A percentile compares a stretch with the other conserved stretches of the same genome.
Conservation (phyloP, 2,888 invertebrate genomes). For the Nomada fucata region DNA sequence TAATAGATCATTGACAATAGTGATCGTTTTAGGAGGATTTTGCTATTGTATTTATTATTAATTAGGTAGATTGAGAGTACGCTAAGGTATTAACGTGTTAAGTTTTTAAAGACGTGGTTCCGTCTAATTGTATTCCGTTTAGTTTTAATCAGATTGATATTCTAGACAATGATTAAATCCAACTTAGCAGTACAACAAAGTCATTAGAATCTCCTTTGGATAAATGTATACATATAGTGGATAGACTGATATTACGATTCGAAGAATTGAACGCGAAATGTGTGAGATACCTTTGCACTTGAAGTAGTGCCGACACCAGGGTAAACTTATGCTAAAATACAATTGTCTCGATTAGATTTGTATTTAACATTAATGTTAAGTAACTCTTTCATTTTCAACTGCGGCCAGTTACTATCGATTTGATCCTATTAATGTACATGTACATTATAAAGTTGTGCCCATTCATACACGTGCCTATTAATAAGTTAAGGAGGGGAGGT, state of each 20-base stretch:
- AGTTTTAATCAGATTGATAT: conserved; percentile 27
- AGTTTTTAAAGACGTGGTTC: conserved; percentile 17
- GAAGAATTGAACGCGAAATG: conserved; percentile 12
- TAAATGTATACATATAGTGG: conserved; percentile 18
- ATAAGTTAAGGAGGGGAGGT: conserved; percentile 28
- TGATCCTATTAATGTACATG: conserved; percentile 65
- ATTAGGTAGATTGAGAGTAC: conserved; percentile 25
- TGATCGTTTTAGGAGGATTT: conserved; percentile 14
- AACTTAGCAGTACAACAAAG: conserved; percentile 26
- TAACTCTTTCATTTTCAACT: conserved; percentile 56
- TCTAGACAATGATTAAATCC: background rate
- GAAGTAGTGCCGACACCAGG: conserved; percentile 14
- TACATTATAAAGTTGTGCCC: conserved; percentile 65
- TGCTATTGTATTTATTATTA: conserved; percentile 53
- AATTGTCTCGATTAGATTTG: conserved; percentile 47
- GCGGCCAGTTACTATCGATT: conserved; percentile 76
- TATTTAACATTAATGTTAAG: conserved; percentile 39
- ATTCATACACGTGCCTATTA: conserved; percentile 53
- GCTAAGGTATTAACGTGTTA: conserved; percentile 32
- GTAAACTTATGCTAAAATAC: background rate
- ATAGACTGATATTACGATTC: conserved; percentile 52
- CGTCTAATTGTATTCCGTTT: conserved; percentile 32
- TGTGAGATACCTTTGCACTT: background rate
- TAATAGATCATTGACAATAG: conserved; percentile 11
- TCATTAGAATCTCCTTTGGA: conserved; percentile 54